Base-by-base conservation (phyloP, 2,888 invertebrate species). In the Eristalis pertinax region DNA sequence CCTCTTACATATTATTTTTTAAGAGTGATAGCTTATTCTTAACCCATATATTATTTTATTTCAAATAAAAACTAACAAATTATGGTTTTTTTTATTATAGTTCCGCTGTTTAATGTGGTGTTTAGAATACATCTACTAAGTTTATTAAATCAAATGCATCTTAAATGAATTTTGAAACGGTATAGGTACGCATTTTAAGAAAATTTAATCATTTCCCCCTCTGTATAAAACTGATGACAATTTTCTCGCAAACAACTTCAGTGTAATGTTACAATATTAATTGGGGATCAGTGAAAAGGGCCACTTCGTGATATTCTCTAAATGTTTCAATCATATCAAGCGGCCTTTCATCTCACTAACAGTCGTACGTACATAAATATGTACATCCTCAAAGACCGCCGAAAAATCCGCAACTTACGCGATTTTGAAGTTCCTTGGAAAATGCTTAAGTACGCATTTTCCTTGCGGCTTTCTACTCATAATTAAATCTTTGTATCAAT, bases 401-500 rank as follows among this genome's bases (percentile, higher is more conserved):
- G 50, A 50, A 19, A 50, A 50, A 50, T 50, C 19, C 8, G 50
- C 50, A 19, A 19, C 50, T 7, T 50, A n/a, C 50, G 19, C 50
- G 50, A 19, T 8, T 50, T 50, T 19, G 10, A 0, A 8, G 19
- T 50, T 19, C 19, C 1, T 19, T 19, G 19, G 19, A 50, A 50
- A 50, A 50, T 50, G 50, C 19, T 50, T 19, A 58, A 22, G 22
- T n/a, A 35, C 19, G 15, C 35, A 56, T 58, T 24, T 32, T 60
- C 22, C 38, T 11, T 19, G 7, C 35, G 19, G 56, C 32, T 38
- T 65, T 74, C 13, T 41, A 26, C 19, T 24, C 38, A 62, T 68
- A 62, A 68, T 76, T 62, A 68, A 76, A 62, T 69, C 22, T 50
- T 76, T 62, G 15, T 68, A 76, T 76, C 68, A 68, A 69, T 76